Base-by-base conservation (phyloP, 2,888 invertebrate genomes). In the Ichneumoninae sp. region DNA sequence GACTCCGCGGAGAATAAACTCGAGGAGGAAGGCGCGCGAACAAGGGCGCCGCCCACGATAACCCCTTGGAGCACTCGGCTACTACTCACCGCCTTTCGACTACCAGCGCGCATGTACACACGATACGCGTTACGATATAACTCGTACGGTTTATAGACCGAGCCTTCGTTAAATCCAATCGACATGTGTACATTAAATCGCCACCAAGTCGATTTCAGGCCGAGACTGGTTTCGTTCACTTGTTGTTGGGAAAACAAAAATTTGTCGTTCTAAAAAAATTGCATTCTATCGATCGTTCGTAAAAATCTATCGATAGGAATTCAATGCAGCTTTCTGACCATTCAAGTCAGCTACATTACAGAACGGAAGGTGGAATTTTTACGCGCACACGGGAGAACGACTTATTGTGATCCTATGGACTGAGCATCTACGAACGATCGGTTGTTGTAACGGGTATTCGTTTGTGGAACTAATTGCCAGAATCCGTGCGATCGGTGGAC, bases 41-140 rank as follows among this genome's bases (percentile, higher is more conserved):
- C 69, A 83, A 65, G 63, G 78, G 79, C 52, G 63, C 69, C 79
- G 83, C 83, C 83, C 63, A 83, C 83, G 79, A 79, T 79, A 79
- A 83, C 79, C 79, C 44, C 83, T 83, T 65, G 54, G 70, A 79
- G 66, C 77, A 68, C 79, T 75, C 63, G 74, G 79, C 79, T 75
- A 83, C 83, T n/a, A 79, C 83, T 83, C 83, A 75, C 75, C 83
- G 79, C 65, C 83, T 75, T 79, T 78, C 82, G 36, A 26, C 26
- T 52, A 47, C 19, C 10, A 54, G 19, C n/a, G 16, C 52, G 52
- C 57, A 26, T 57, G 22, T 33, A 63, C 63, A 63, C 16, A 30
- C 63, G 63, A 63, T 63, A 63, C 63, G 30, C 63, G 44, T 47
- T 47, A 4, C 44, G 44, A 30, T 30, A 33, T 63, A 63, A 33